These are phyloP conservation scores for Drosophila elegans DNA, from an alignment of 1,140 invertebrate species.

Conservation along the genomic window DNA sequence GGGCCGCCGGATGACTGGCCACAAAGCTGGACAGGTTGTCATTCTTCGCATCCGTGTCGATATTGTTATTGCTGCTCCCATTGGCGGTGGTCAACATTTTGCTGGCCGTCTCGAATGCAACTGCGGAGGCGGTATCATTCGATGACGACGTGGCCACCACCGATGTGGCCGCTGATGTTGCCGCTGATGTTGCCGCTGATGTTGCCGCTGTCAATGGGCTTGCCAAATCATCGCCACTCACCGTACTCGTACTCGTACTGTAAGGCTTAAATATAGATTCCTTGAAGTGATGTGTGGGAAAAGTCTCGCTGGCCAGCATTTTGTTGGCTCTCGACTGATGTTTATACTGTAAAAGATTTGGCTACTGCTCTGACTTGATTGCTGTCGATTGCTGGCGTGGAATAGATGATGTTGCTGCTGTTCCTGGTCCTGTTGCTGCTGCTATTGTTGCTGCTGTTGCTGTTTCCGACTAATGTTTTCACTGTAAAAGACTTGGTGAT, in stretches of 20 bases:
- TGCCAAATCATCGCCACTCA: conserved; percentile 69
- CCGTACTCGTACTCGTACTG: conserved; percentile 21
- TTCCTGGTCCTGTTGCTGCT: conserved; percentile 16
- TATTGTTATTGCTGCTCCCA: conserved; percentile 30
- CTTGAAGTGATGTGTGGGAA: conserved; percentile 74
- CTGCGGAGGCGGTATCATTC: conserved; percentile 53
- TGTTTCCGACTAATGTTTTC: conserved; percentile 39
- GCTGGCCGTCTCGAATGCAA: conserved; percentile 45
- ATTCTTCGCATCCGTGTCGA: conserved; percentile 36
- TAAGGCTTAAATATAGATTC: conserved; percentile 84
- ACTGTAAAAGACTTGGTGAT: conserved; percentile 26
- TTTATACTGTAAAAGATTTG: conserved; percentile 35
- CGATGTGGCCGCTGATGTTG: conserved; percentile 21
- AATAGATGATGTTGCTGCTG: conserved; percentile 11
- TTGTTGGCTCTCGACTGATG: conserved; percentile 61
- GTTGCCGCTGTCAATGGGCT: conserved; percentile 25
- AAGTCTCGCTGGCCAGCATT: conserved; percentile 80
- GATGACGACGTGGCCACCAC: conserved; percentile 53
- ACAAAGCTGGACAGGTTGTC: conserved; percentile 54
- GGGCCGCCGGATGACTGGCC: conserved; percentile 70
- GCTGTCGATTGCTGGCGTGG: neutral
- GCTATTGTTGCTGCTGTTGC: conserved; percentile 63
- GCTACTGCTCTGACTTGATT: conserved; percentile 4
- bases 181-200: conserved; percentile 25
- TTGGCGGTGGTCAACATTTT: conserved; percentile 57